Percentiles rank a stretch among this genome's conserved stretches.
Evolutionary conservation across 2,888 invertebrate genomes (phyloP).

Genomic region (Scotopteryx bipunctaria): DNA sequence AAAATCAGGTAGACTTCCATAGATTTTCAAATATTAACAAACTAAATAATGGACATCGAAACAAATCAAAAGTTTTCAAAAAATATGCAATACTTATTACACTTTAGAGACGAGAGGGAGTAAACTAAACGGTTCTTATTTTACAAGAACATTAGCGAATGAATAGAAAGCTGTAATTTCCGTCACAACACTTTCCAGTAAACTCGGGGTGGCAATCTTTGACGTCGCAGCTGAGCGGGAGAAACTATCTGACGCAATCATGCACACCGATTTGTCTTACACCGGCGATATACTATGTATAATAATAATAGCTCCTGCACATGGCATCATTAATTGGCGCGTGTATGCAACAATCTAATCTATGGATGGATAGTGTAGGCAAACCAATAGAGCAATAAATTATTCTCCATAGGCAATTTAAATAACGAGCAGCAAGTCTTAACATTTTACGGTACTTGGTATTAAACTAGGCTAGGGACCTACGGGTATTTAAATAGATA

Average conservation of each 20-base stretch:
- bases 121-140: conserved; percentile 6
- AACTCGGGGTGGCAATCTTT: conserved; percentile 35
- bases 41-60: too few species aligned
- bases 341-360: conserved; percentile 28
- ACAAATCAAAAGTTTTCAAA: too few species aligned
- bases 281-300: conserved; percentile 18
- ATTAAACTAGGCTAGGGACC: conserved; percentile 23
- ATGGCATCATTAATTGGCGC: conserved; percentile 23
- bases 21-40: too few species aligned
- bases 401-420: conserved; percentile 10
- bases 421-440: conserved; percentile 16
- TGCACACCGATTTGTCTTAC: conserved; percentile 44
- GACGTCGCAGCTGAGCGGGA: conserved; percentile 36
- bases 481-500: conserved; percentile 9
- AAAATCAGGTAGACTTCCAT: too few species aligned
- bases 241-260: conserved; percentile 61
- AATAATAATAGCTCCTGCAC: conserved; percentile 26
- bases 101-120: not conserved
- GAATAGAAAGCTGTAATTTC: conserved; percentile 67
- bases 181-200: conserved; percentile 62
- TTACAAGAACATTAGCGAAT: conserved; percentile 41
- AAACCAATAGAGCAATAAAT: conserved; percentile 28
- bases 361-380: conserved; percentile 14
- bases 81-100: too few species aligned
- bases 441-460: conserved; percentile 25